These are phyloP conservation scores for Sphaerophoria rueppellii DNA, from an alignment of 2,888 invertebrate species.

Conservation along the genomic window DNA sequence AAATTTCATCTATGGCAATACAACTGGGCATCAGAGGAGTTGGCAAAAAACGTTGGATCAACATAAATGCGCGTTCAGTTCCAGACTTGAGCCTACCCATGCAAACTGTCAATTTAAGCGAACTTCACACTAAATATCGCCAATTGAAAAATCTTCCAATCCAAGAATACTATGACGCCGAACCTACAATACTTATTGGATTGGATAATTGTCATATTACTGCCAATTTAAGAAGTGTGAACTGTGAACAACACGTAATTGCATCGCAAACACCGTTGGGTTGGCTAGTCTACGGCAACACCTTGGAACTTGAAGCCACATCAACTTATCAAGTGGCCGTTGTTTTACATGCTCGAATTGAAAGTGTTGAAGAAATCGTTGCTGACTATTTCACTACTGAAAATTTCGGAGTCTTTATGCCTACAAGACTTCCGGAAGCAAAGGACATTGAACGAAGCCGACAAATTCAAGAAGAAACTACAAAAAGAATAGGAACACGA, in stretches of 20 bases:
- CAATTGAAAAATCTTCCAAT: background rate
- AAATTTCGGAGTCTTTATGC: background rate
- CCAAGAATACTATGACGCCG: background rate
- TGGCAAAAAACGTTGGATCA: no score
- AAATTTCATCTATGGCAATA: no score
- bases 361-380: constrained; percentile 10
- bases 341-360: background rate
- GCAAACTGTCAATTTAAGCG: background rate
- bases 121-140: background rate
- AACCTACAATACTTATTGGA: background rate
- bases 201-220: background rate
- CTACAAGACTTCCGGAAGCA: background rate
- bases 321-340: background rate
- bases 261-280: background rate
- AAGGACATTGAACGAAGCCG: background rate
- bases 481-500: background rate
- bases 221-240: background rate
- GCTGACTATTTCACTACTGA: constrained; percentile 2
- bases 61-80: background rate
- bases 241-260: background rate
- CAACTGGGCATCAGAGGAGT: no score
- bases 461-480: background rate
- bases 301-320: background rate
- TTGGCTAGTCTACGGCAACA: background rate
- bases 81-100: background rate